Conservation (phyloP, 2,888 invertebrate species). For the Octodonta nipae region DNA sequence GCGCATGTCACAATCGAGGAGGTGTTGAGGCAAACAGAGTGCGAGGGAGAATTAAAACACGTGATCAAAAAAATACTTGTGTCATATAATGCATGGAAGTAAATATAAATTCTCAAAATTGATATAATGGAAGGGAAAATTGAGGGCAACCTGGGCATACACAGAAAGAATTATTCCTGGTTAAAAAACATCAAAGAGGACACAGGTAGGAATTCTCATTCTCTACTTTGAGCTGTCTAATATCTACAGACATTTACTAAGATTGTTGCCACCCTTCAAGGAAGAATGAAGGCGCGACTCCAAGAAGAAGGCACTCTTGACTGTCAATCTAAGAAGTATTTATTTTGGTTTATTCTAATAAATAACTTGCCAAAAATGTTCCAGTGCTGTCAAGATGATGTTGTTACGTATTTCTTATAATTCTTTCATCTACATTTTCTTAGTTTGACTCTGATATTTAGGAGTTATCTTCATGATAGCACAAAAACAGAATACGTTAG, state of each 20-base stretch:
- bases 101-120: conserved; percentile 1
- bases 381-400: too few relatives aligned
- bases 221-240: background rate
- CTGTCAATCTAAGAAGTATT: too few relatives aligned
- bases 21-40: background rate
- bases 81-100: background rate
- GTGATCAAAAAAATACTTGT: background rate
- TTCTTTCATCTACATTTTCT: too few relatives aligned
- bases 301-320: background rate
- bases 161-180: background rate
- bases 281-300: too few relatives aligned
- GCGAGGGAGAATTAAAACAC: conserved; percentile 1
- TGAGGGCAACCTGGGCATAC: background rate
- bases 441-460: too few relatives aligned
- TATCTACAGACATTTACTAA: background rate
- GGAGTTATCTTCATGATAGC: too few relatives aligned
- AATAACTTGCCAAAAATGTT: too few relatives aligned
- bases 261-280: too few relatives aligned
- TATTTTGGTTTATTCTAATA: too few relatives aligned
- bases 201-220: background rate
- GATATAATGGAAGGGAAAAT: background rate
- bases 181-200: background rate
- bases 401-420: too few relatives aligned
- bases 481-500: too few relatives aligned
- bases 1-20: background rate